A percentile compares a stretch with the other conserved stretches of the same genome.
Evolutionary conservation across 2,888 invertebrate species (phyloP).

Genomic region (Polymixis lichenea): DNA sequence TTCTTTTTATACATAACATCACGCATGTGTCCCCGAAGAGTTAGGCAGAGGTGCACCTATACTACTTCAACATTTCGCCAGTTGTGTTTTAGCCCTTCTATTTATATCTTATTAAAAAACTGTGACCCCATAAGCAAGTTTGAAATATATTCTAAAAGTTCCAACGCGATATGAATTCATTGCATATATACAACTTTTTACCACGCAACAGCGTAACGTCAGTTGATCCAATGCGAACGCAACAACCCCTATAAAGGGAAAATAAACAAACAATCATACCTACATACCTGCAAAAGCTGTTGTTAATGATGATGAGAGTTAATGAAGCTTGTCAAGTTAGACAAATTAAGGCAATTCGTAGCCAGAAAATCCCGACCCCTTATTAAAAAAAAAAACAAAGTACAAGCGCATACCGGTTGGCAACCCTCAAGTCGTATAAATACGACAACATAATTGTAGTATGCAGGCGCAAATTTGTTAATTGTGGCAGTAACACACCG

Average conservation of each 20-base stretch:
- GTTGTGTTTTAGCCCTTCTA: no score
- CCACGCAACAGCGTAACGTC: not conserved
- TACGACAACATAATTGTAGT: conserved; percentile 58
- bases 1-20: not conserved
- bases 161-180: conserved; percentile 32
- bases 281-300: conserved; percentile 36
- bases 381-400: conserved; percentile 41
- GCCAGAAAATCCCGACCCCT: conserved; percentile 31
- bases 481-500: conserved; percentile 83
- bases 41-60: not conserved
- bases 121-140: not conserved
- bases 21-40: not conserved
- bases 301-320: conserved; percentile 57
- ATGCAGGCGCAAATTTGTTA: conserved; percentile 80
- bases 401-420: conserved; percentile 39
- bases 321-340: conserved; percentile 60
- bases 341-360: conserved; percentile 58
- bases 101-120: not conserved
- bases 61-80: no score
- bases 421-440: conserved; percentile 60
- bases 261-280: conserved; percentile 10
- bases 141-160: conserved; percentile 38
- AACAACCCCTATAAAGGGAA: conserved; percentile 2
- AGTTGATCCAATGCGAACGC: not conserved
- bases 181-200: conserved; percentile 17